phyloP scores from a whole-genome alignment of 2,797 vertebrate species.

The Synanceia verrucosa region DNA sequence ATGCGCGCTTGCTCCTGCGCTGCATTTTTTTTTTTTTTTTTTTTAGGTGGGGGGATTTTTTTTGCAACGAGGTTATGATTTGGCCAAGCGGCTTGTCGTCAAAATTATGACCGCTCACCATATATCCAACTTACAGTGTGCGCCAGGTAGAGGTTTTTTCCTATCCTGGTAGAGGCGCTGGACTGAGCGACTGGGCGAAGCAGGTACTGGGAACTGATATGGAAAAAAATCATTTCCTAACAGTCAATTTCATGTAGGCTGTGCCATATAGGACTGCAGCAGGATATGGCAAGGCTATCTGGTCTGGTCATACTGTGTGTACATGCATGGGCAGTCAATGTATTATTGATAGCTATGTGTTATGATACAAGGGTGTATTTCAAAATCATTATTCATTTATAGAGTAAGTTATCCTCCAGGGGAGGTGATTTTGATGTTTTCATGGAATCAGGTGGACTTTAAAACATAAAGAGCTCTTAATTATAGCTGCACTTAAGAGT shows the following conservation, averaged over 20 bases:
- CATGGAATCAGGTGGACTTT: slow-evolving; percentile 17
- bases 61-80: slow-evolving; percentile 55
- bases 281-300: slow-evolving; percentile 39
- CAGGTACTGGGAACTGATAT: slow-evolving; percentile 58
- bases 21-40: slow-evolving; percentile 41
- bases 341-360: slow-evolving; percentile 72
- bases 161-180: slow-evolving; percentile 32
- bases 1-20: slow-evolving; percentile 38
- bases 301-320: slow-evolving; percentile 64
- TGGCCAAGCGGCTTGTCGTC: slow-evolving; percentile 52
- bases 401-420: slow-evolving; percentile 36
- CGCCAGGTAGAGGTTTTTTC: slow-evolving; percentile 52
- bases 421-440: slow-evolving; percentile 18
- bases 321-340: slow-evolving; percentile 44
- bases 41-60: background rate
- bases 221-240: slow-evolving; percentile 53
- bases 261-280: slow-evolving; percentile 68
- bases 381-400: slow-evolving; percentile 72
- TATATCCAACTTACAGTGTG: slow-evolving; percentile 65
- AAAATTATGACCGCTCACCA: slow-evolving; percentile 60
- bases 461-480: slow-evolving; percentile 33
- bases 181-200: slow-evolving; percentile 73
- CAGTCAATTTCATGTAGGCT: slow-evolving; percentile 64
- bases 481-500: slow-evolving; percentile 49
- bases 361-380: slow-evolving; percentile 68